A percentile compares a stretch with the other conserved stretches of the same genome.
phyloP scores from a whole-genome alignment of 2,113 vertebrate genomes.

The Anseranas semipalmata region DNA sequence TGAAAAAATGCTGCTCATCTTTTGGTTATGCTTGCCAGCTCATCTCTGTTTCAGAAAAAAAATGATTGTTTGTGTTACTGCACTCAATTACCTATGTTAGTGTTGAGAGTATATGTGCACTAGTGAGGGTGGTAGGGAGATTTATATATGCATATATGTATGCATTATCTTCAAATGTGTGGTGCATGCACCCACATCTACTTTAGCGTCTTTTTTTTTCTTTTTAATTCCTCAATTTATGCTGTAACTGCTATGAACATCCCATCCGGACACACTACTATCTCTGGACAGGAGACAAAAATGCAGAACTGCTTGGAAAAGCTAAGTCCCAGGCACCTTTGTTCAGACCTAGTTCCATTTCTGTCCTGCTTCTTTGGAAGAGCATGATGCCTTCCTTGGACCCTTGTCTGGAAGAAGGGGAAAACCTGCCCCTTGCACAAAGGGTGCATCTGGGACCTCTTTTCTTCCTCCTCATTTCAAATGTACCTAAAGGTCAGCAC shows the following conservation, averaged over 20 bases:
- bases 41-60: constrained; percentile 39
- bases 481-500: not conserved
- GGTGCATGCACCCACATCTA: not conserved
- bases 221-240: not conserved
- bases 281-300: not conserved
- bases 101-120: not conserved
- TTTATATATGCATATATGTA: not conserved
- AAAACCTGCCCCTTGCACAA: not conserved
- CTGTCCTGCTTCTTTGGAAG: not conserved
- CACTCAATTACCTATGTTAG: not conserved
- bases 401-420: not conserved
- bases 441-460: not conserved
- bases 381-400: not conserved
- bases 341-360: not conserved
- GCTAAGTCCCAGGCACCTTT: not conserved
- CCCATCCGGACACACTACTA: too few species aligned
- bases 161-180: not conserved
- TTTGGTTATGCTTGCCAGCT: constrained; percentile 33
- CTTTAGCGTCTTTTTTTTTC: not conserved
- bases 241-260: not conserved
- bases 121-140: not conserved
- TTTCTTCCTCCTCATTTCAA: not conserved
- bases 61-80: not conserved
- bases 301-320: not conserved
- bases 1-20: not conserved